Evolutionary conservation across 1,140 invertebrate genomes (phyloP), one percentile per base, ranked within the genome.

Genomic region (Drosophila subpulchrella): DNA sequence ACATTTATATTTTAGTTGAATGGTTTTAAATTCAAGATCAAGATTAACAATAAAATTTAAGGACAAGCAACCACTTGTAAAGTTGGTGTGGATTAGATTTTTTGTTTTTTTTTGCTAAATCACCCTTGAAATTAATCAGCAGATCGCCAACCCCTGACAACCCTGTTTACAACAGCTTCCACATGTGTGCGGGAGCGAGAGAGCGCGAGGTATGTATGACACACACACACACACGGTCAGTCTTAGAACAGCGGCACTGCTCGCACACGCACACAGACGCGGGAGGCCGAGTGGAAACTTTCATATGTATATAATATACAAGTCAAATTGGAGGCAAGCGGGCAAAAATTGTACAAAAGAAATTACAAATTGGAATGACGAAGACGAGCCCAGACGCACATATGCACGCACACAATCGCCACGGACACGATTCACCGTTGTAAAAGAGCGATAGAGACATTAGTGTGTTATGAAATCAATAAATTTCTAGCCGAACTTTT

Each of bases 401-500:
- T 11, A 66, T 39, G 54, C 38, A 65, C 13, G 39, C 17, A 47
- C n/a, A 13, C 17, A 42, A 4, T 54, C 0, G 13, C 15, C 60
- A 75, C 32, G 34, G 58, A 83, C 51, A 53, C 55, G 46, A 66
- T 41, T 66, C 60, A 71, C 68, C 47, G 63, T 71, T 85, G 74
- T 78, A 86, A 86, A 81, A 71, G 51, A 53, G 56, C 44, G 65
- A 55, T 61, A 48, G 58, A 77, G 58, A 59, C 65, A 75, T 76
- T 76, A 72, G 46, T 74, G 81, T 91, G 90, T 91, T 91, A 91
- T 91, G 90, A 91, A 91, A 91, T 91, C 91, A 91, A 89, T 90
- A 91, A 73, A 81, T 89, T 91, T 83, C 67, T 80, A 74, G 73
- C 71, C 71, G 51, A 80, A 76, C 41, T 65, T 59, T 72, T 60